Conservation (phyloP, 2,113 vertebrate genomes). For the Mystacornis crossleyi region DNA sequence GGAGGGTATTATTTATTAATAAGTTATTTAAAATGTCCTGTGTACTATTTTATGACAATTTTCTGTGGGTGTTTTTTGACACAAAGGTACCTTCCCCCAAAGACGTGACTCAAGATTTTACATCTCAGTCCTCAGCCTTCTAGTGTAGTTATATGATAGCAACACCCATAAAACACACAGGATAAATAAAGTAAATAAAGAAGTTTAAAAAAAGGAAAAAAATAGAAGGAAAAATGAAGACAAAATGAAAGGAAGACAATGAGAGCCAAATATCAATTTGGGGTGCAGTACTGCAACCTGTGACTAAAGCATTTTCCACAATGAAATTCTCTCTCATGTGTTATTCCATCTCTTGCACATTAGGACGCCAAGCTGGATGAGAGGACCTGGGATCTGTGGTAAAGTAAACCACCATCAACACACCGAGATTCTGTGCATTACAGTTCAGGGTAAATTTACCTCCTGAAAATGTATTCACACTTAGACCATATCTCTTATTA, state of each 20-base stretch:
- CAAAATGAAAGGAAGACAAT: background rate
- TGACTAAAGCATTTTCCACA: background rate
- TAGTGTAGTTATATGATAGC: background rate
- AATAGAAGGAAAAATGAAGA: background rate
- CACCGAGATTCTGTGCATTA: background rate
- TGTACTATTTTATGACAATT: slow-evolving; percentile 36
- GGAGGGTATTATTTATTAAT: background rate
- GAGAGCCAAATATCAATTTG: background rate
- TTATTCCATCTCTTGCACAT: background rate
- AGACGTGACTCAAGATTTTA: slow-evolving; percentile 31
- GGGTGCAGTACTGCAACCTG: fast-evolving
- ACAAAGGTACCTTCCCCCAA: background rate
- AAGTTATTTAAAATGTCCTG: slow-evolving; percentile 40
- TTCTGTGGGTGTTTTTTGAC: background rate
- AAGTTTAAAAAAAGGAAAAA: background rate
- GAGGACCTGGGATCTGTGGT: background rate
- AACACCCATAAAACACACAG: background rate
- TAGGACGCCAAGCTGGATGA: background rate
- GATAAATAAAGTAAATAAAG: slow-evolving; percentile 8
- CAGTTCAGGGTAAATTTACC: background rate
- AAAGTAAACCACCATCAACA: background rate
- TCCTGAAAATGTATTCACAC: background rate
- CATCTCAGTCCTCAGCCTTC: slow-evolving; percentile 37
- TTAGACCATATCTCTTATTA: background rate
- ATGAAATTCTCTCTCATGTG: background rate